phyloP scores from a whole-genome alignment of 2,113 vertebrate genomes.

The Asarcornis scutulata region DNA sequence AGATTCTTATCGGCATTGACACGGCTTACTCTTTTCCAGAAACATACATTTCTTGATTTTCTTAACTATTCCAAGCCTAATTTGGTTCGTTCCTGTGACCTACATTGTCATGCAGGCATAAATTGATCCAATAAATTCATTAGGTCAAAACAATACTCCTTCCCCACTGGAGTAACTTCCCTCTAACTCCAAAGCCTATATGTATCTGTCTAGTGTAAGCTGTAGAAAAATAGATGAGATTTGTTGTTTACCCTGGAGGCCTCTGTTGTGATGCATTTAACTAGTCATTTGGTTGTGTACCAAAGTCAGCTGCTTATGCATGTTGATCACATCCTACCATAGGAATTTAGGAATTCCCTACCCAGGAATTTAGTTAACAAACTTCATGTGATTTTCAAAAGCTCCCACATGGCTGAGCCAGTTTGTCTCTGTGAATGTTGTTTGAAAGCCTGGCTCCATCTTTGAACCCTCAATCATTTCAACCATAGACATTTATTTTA shows the following conservation, averaged over 20 bases:
- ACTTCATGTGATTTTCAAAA: background rate
- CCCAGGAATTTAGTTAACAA: background rate
- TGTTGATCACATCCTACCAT: background rate
- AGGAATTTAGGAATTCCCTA: background rate
- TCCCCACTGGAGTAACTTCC: background rate
- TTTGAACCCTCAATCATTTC: background rate
- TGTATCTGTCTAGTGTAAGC: background rate
- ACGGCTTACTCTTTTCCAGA: background rate
- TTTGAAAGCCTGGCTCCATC: background rate
- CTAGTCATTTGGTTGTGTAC: background rate
- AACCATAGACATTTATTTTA: background rate
- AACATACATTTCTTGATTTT: background rate
- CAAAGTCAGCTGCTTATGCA: background rate
- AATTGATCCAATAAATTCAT: background rate
- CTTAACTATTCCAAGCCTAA: background rate
- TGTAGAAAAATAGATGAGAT: background rate
- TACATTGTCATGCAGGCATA: background rate
- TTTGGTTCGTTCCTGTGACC: background rate
- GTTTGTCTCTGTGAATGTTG: rapidly evolving
- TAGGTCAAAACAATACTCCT: background rate
- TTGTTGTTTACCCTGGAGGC: background rate
- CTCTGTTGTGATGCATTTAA: background rate
- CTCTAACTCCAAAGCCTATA: background rate
- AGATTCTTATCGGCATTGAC: background rate
- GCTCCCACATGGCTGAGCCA: background rate